phyloP scores from a whole-genome alignment of 2,113 vertebrate species.

The Mastomys coucha region DNA sequence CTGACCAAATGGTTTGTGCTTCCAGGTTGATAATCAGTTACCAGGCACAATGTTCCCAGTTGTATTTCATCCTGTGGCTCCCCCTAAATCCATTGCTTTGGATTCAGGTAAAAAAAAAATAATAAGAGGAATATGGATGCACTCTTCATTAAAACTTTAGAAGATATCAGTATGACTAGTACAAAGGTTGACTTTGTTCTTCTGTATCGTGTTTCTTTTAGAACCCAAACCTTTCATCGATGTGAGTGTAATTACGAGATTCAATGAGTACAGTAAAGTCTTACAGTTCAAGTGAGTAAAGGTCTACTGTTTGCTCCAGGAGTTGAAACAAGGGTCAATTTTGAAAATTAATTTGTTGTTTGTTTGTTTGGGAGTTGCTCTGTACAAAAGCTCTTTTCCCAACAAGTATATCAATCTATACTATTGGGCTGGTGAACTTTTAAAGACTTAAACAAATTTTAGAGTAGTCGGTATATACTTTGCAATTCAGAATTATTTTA shows the following conservation, averaged over 20 bases:
- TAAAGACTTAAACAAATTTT: conserved; percentile 30
- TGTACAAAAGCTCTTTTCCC: conserved; percentile 27
- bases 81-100: conserved; percentile 96
- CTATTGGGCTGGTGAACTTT: conserved; percentile 35
- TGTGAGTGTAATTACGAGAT: conserved; percentile 96
- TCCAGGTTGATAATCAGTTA: conserved; percentile 96
- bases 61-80: conserved; percentile 96
- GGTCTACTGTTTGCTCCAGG: not conserved
- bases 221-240: conserved; percentile 98
- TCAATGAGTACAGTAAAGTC: conserved; percentile 96
- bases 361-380: conserved; percentile 15
- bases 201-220: conserved; percentile 81
- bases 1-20: not conserved
- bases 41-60: conserved; percentile 96
- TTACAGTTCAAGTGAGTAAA: conserved; percentile 97
- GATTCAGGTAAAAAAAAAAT: conserved; percentile 92
- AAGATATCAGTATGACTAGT: not conserved
- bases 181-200: not conserved
- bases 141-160: not conserved
- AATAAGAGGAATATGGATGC: not conserved
- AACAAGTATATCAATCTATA: not conserved
- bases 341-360: conserved; percentile 29
- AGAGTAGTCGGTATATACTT: conserved; percentile 23
- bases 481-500: conserved; percentile 39
- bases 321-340: conserved; percentile 22